Percentiles rank a stretch among this genome's conserved stretches.
Evolutionary conservation across 64 coral and sea anemone genomes (phyloP).

Genomic region (Pocillopora damicornis): DNA sequence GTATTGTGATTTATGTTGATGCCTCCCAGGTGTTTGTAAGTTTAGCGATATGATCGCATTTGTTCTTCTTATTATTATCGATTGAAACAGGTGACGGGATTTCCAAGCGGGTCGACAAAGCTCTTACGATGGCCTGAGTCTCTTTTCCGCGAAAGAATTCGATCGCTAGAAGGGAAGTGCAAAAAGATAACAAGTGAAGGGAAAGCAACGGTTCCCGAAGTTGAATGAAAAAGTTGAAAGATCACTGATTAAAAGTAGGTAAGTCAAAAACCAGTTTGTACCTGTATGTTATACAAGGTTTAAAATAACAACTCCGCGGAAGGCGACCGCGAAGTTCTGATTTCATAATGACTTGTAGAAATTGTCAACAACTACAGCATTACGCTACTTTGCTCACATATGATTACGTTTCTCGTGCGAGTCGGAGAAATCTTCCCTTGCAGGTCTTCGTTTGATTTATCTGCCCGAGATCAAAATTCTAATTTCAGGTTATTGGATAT

Average conservation of each 20-base stretch:
- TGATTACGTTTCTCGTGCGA: too few relatives aligned
- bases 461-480: background rate
- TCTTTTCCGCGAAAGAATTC: background rate
- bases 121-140: slow-evolving; percentile 6
- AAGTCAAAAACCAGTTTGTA: slow-evolving; percentile 12
- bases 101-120: background rate
- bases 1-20: background rate
- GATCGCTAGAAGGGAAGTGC: background rate
- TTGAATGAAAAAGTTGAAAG: background rate
- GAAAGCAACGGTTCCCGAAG: background rate
- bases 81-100: slow-evolving; percentile 9
- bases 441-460: background rate
- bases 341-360: background rate
- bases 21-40: background rate
- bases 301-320: background rate
- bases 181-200: background rate
- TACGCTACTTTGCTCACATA: background rate
- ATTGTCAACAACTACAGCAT: too few relatives aligned
- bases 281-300: background rate
- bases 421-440: background rate
- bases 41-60: slow-evolving; percentile 27
- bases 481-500: slow-evolving; percentile 10
- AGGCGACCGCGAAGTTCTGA: background rate
- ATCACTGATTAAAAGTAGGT: background rate
- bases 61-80: background rate